Evolutionary conservation across 2,888 invertebrate species (phyloP).

Genomic region (Rhingia campestris): DNA sequence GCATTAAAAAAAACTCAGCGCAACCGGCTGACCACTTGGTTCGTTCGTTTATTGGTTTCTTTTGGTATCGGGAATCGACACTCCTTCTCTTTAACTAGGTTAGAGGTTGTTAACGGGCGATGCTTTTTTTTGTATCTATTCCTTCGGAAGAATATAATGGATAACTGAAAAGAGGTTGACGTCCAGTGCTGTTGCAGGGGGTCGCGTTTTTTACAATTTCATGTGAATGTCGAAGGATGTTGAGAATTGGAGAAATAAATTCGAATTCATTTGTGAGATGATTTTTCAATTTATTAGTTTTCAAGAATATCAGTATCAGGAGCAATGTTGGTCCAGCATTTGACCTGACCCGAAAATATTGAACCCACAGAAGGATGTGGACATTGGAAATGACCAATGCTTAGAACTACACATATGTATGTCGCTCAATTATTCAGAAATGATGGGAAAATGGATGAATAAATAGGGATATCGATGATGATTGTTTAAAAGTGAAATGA

Average conservation of each 20-base stretch:
- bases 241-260: constrained; percentile 41
- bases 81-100: constrained; percentile 52
- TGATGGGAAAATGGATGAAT: too few relatives aligned
- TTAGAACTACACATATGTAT: too few relatives aligned
- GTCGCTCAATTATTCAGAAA: too few relatives aligned
- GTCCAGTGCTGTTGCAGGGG: constrained; percentile 3
- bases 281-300: constrained; percentile 40
- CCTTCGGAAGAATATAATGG: constrained; percentile 1
- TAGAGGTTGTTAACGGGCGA: constrained; percentile 35
- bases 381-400: neutral
- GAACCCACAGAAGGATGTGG: neutral
- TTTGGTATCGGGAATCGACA: constrained; percentile 35
- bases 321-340: neutral
- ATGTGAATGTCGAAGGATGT: neutral
- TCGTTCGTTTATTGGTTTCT: constrained; percentile 38
- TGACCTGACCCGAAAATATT: neutral
- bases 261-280: constrained; percentile 33
- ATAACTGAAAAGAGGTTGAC: neutral
- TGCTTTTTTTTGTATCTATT: neutral
- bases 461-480: too few relatives aligned
- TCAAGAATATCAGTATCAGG: neutral
- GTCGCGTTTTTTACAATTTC: constrained; percentile 1
- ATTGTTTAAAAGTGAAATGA: too few relatives aligned
- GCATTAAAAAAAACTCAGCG: constrained; percentile 45
- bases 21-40: constrained; percentile 44